Evolutionary conservation across 1,140 invertebrate genomes (phyloP).

Genomic region (Temnothorax longispinosus): DNA sequence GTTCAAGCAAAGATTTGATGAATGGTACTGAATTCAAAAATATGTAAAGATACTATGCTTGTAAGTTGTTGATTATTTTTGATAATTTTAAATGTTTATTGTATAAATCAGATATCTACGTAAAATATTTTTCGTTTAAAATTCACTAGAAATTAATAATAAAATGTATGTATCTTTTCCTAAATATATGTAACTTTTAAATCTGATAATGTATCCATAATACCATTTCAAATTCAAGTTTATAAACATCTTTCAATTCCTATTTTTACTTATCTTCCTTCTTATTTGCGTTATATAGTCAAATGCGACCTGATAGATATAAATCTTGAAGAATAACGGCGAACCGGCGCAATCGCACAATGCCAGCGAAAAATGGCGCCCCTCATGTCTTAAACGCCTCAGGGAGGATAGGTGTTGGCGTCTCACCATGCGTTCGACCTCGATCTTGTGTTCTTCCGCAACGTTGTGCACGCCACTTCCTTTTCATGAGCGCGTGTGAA

Average conservation of each 20-base stretch:
- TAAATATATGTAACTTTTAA: background rate
- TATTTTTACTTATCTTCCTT: background rate
- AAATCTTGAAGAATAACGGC: slow-evolving; percentile 33
- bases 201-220: background rate
- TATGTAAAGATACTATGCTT: background rate
- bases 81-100: background rate
- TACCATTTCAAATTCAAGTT: background rate
- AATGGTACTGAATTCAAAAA: background rate
- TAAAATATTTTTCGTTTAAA: background rate
- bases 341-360: slow-evolving; percentile 40
- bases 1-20: background rate
- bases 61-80: background rate
- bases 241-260: background rate
- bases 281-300: background rate
- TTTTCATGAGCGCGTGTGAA: slow-evolving; percentile 80
- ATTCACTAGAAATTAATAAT: background rate
- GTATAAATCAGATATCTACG: background rate
- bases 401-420: slow-evolving; percentile 74
- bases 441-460: slow-evolving; percentile 55
- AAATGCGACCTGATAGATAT: slow-evolving; percentile 40
- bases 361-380: slow-evolving; percentile 30
- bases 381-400: slow-evolving; percentile 60
- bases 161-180: background rate
- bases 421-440: slow-evolving; percentile 73
- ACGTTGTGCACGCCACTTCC: slow-evolving; percentile 71